phyloP scores from a whole-genome alignment of 30 jellyfish, hydroid and myxozoan species.

The Aurelia sp. region DNA sequence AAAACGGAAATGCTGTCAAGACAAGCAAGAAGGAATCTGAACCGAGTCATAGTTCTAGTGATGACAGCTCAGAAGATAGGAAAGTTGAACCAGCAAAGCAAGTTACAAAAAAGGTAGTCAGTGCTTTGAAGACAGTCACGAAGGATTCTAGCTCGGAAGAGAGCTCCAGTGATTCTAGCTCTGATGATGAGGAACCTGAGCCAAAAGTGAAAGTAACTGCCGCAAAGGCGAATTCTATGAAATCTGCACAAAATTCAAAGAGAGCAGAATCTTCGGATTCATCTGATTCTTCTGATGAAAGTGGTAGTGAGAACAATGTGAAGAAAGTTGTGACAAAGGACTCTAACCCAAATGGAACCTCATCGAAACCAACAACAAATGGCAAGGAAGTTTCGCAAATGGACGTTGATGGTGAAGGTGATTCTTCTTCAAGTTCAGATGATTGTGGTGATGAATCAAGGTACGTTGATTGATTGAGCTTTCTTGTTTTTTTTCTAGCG shows the following conservation, averaged over 20 bases:
- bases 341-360: neutral
- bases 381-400: too few relatives aligned
- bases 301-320: conserved; percentile 3
- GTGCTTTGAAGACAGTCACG: neutral
- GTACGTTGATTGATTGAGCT: neutral
- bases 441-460: conserved; percentile 44
- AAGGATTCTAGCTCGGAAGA: conserved; percentile 1
- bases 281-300: conserved; percentile 3
- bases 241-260: neutral
- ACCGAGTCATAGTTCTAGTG: conserved; percentile 25
- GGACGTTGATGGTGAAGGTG: neutral
- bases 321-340: neutral
- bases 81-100: neutral
- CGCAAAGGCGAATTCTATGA: neutral
- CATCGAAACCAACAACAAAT: neutral
- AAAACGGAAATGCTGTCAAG: neutral
- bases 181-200: conserved; percentile 6
- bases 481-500: neutral
- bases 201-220: neutral
- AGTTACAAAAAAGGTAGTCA: neutral
- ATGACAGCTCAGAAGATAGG: conserved; percentile 37
- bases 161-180: conserved; percentile 23
- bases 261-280: conserved; percentile 11
- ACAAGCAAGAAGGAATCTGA: neutral
- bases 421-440: conserved; percentile 32